These are phyloP conservation scores for Trematocara variabile DNA, from an alignment of 2,113 vertebrate genomes.

Conservation along the genomic window DNA sequence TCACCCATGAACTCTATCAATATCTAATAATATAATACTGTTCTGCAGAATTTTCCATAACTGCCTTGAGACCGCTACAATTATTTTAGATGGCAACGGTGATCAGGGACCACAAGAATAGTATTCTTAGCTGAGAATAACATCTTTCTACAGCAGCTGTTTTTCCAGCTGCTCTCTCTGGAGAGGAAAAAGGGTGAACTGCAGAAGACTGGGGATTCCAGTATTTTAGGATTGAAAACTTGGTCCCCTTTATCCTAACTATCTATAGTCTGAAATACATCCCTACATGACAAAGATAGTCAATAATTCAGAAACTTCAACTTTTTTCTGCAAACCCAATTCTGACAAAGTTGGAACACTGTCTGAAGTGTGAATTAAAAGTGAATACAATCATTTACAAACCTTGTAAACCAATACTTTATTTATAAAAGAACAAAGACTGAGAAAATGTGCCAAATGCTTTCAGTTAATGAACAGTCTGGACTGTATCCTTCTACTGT, in stretches of 20 bases:
- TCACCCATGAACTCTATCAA: neutral
- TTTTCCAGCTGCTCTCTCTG: neutral
- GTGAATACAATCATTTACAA: neutral
- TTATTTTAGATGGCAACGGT: neutral
- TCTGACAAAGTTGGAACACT: neutral
- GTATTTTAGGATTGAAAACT: neutral
- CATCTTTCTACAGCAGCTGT: neutral
- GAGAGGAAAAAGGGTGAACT: neutral
- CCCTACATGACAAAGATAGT: neutral
- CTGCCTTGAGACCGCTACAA: neutral
- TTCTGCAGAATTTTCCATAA: neutral
- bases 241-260: neutral
- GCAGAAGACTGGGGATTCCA: neutral
- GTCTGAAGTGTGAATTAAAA: neutral
- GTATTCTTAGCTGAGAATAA: neutral
- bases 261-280: neutral
- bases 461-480: neutral
- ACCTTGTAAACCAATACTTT: neutral
- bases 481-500: neutral
- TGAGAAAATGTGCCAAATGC: neutral
- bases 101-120: neutral
- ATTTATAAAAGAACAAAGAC: neutral
- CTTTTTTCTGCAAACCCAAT: neutral
- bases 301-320: neutral
- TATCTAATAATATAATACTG: neutral